These are phyloP conservation scores for Drosophila imparisetae DNA, from an alignment of 2,888 invertebrate genomes.

Conservation along the genomic window DNA sequence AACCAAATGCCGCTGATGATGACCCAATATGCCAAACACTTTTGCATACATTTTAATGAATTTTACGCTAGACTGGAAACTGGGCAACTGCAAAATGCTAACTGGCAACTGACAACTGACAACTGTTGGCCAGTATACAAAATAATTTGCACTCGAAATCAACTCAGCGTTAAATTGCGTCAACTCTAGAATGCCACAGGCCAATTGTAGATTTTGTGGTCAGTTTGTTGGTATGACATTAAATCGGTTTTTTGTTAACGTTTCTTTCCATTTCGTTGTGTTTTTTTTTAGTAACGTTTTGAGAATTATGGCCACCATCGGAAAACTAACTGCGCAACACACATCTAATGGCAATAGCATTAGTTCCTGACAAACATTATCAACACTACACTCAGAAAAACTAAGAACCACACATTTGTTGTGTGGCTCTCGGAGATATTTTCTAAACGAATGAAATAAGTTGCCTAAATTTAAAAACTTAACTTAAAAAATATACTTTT, in stretches of 20 bases:
- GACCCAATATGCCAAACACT: slow-evolving; percentile 73
- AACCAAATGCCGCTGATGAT: slow-evolving; percentile 41
- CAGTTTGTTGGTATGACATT: slow-evolving; percentile 41
- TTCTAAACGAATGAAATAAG: not conserved
- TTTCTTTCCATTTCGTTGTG: not conserved
- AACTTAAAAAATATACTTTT: not conserved
- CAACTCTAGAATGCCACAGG: slow-evolving; percentile 47
- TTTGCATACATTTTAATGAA: slow-evolving; percentile 78
- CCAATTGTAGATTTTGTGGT: slow-evolving; percentile 40
- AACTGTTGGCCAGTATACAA: slow-evolving; percentile 41
- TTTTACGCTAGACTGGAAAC: slow-evolving; percentile 63
- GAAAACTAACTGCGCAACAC: slow-evolving; percentile 39
- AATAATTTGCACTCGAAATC: slow-evolving; percentile 70
- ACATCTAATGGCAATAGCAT: slow-evolving; percentile 32
- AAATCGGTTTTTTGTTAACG: slow-evolving; percentile 40
- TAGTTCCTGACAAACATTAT: slow-evolving; percentile 20
- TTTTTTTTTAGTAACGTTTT: slow-evolving; percentile 7
- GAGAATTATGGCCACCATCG: slow-evolving; percentile 37
- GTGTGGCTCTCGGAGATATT: not conserved
- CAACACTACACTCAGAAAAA: slow-evolving; percentile 2
- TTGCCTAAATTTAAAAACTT: not conserved
- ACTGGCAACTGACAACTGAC: slow-evolving; percentile 20
- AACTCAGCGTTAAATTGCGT: slow-evolving; percentile 73
- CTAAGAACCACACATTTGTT: not conserved
- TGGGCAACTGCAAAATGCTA: slow-evolving; percentile 13